A percentile compares a stretch with the other conserved stretches of the same genome.
phyloP scores from a whole-genome alignment of 1,140 invertebrate genomes.

The Scaptomyza graminum region DNA sequence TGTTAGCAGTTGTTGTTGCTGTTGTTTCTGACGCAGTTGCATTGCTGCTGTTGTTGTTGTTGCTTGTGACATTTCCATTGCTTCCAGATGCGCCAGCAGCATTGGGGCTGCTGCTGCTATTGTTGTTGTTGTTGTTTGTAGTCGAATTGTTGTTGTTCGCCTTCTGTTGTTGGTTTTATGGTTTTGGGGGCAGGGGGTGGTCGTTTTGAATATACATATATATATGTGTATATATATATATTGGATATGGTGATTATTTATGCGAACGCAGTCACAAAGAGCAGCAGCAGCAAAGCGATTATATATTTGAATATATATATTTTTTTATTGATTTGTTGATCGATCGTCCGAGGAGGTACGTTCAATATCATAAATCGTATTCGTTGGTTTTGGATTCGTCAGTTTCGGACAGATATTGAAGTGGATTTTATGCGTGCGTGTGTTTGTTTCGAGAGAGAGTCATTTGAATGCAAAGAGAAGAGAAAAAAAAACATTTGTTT shows the following conservation, averaged over 20 bases:
- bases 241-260: background rate
- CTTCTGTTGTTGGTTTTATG: slow-evolving; percentile 45
- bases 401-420: slow-evolving; percentile 48
- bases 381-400: slow-evolving; percentile 15
- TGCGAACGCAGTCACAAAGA: slow-evolving; percentile 42
- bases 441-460: slow-evolving; percentile 39
- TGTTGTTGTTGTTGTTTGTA: slow-evolving; percentile 35
- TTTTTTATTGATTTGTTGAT: slow-evolving; percentile 23
- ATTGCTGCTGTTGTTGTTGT: slow-evolving; percentile 5
- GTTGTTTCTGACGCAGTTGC: slow-evolving; percentile 8
- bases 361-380: background rate
- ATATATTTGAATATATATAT: slow-evolving; percentile 29
- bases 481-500: slow-evolving; percentile 70
- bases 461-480: slow-evolving; percentile 77
- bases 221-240: too few species aligned
- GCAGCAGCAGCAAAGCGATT: slow-evolving; percentile 41
- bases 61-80: slow-evolving; percentile 10
- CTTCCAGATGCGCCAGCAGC: slow-evolving; percentile 9
- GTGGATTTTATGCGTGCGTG: slow-evolving; percentile 15
- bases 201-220: too few species aligned
- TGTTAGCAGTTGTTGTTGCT: slow-evolving; percentile 16
- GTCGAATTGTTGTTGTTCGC: slow-evolving; percentile 47
- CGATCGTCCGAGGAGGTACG: slow-evolving; percentile 9
- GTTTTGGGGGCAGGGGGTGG: too few species aligned
- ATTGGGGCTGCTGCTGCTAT: slow-evolving; percentile 19